phyloP scores from a whole-genome alignment of 2,888 invertebrate species.

The Dromius quadrimaculatus region DNA sequence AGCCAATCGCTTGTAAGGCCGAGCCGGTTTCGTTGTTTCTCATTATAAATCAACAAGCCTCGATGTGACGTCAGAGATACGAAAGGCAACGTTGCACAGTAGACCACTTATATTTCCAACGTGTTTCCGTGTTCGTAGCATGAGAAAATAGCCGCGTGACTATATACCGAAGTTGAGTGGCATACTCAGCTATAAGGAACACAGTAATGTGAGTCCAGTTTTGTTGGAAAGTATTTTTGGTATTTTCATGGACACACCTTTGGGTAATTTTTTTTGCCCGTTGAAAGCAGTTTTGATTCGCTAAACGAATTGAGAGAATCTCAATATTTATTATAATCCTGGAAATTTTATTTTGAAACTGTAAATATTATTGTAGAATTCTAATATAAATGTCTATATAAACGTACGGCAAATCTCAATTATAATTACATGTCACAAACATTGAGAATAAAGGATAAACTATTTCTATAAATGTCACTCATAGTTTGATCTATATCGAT shows the following conservation, averaged over 20 bases:
- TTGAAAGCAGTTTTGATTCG: conserved; percentile 46
- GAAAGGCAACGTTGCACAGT: conserved; percentile 62
- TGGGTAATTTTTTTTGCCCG: conserved; percentile 40
- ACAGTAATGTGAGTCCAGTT: conserved; percentile 64
- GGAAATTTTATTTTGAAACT: conserved; percentile 10
- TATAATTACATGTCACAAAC: too few relatives aligned
- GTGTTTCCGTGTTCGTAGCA: conserved; percentile 53
- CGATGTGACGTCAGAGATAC: conserved; percentile 62
- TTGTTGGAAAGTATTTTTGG: conserved; percentile 62
- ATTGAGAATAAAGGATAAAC: too few relatives aligned
- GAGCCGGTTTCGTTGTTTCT: conserved; percentile 65
- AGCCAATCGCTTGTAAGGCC: conserved; percentile 59
- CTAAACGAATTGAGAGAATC: conserved; percentile 15
- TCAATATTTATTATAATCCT: conserved; percentile 18
- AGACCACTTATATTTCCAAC: conserved; percentile 55
- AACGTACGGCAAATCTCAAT: too few relatives aligned
- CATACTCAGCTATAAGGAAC: conserved; percentile 63
- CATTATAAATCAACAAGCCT: conserved; percentile 67
- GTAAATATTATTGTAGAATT: background rate
- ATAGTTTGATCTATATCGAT: too few relatives aligned
- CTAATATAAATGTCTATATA: background rate
- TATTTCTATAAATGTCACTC: too few relatives aligned
- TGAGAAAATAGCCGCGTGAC: conserved; percentile 41
- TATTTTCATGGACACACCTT: conserved; percentile 52
- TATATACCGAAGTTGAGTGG: conserved; percentile 55